Evolutionary conservation across 1,140 invertebrate genomes (phyloP).

Genomic region (Drosophila malerkotliana): DNA sequence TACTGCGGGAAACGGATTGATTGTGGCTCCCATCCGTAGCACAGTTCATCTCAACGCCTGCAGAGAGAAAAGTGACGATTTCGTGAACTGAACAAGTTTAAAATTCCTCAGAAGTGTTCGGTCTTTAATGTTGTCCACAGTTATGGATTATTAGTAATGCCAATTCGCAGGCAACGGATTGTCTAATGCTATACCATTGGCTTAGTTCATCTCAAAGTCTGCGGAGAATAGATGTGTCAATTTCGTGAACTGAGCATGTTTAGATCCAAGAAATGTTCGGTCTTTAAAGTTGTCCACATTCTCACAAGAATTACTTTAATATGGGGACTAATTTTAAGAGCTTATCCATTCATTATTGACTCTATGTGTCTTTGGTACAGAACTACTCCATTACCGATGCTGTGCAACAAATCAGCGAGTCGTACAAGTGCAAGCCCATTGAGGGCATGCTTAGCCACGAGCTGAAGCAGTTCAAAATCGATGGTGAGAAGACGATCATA

Average conservation of each 20-base stretch:
- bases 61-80: conserved; percentile 55
- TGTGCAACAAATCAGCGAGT: conserved; percentile 96
- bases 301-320: neutral
- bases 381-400: conserved; percentile 96
- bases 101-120: conserved; percentile 58
- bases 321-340: too few relatives aligned
- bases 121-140: conserved; percentile 69
- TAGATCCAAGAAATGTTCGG: conserved; percentile 62
- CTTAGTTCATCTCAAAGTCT: conserved; percentile 52
- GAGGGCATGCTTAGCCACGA: conserved; percentile 99
- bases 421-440: conserved; percentile 98
- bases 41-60: conserved; percentile 55
- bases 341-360: too few relatives aligned
- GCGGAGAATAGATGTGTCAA: conserved; percentile 55
- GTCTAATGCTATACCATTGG: conserved; percentile 40
- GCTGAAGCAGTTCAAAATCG: conserved; percentile 97
- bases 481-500: conserved; percentile 99
- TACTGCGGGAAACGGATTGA: conserved; percentile 61
- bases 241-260: conserved; percentile 77
- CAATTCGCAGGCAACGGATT: conserved; percentile 55
- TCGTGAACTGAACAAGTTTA: conserved; percentile 74
- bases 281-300: conserved; percentile 73
- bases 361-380: conserved; percentile 84
- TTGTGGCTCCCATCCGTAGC: conserved; percentile 40
- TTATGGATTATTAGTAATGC: too few relatives aligned